Evolutionary conservation across 2,888 invertebrate species (phyloP).

Genomic region (Chironomus riparius): DNA sequence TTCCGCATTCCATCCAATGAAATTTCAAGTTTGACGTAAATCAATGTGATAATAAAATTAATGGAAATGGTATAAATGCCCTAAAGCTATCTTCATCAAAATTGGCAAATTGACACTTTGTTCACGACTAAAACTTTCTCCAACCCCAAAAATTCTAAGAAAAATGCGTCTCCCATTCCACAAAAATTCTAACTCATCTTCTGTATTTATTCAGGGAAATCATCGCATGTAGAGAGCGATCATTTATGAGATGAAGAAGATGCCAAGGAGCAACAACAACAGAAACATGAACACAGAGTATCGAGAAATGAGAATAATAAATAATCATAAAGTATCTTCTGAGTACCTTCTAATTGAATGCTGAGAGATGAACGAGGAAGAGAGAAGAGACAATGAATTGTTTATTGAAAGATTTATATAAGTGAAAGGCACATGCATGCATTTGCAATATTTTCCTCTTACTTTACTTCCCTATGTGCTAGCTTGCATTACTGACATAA

Average conservation of each 20-base stretch:
- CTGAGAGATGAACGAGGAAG: background rate
- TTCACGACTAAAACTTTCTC: no score
- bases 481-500: slow-evolving; percentile 15
- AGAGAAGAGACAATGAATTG: no score
- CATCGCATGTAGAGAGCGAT: background rate
- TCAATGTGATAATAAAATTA: no score
- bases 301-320: no score
- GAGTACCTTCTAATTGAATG: background rate
- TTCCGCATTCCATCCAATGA: no score
- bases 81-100: no score
- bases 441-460: background rate
- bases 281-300: background rate
- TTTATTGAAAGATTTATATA: no score
- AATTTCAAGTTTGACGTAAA: no score
- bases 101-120: no score
- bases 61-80: no score
- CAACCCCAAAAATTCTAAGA: no score
- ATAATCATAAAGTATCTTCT: no score
- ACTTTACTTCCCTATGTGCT: background rate
- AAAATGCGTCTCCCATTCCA: background rate
- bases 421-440: background rate
- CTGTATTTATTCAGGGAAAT: background rate
- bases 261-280: background rate
- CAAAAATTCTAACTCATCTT: background rate
- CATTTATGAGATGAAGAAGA: background rate